phyloP scores from a whole-genome alignment of 1,140 invertebrate genomes.

The Pentalonia nigronervosa region DNA sequence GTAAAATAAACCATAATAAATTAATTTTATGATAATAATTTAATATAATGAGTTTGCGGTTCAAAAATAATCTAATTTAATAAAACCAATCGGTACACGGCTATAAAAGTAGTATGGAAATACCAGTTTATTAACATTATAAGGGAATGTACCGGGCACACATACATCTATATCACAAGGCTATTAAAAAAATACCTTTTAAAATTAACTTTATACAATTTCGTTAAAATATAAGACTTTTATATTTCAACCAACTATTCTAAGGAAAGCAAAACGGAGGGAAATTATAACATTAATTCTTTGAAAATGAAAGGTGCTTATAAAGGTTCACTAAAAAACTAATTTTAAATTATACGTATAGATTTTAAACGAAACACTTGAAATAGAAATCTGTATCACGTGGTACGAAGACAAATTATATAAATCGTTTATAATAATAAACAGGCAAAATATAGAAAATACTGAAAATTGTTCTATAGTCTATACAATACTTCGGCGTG shows the following conservation, averaged over 20 bases:
- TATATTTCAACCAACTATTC: background rate
- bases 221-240: background rate
- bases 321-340: background rate
- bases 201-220: background rate
- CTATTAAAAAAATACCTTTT: background rate
- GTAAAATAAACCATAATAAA: background rate
- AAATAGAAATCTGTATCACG: background rate
- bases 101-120: background rate
- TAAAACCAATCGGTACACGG: background rate
- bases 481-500: background rate
- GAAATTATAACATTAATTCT: background rate
- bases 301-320: background rate
- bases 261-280: background rate
- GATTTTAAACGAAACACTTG: background rate
- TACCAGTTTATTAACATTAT: background rate
- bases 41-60: background rate
- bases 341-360: background rate
- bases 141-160: background rate
- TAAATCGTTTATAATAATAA: background rate
- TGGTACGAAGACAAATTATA: background rate
- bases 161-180: background rate
- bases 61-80: constrained; percentile 8
- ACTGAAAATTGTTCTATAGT: background rate
- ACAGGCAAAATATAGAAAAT: background rate
- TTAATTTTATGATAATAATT: background rate